These are phyloP conservation scores for Aldabrachelys gigantea DNA, from an alignment of 2,113 vertebrate genomes.

Conservation along the genomic window DNA sequence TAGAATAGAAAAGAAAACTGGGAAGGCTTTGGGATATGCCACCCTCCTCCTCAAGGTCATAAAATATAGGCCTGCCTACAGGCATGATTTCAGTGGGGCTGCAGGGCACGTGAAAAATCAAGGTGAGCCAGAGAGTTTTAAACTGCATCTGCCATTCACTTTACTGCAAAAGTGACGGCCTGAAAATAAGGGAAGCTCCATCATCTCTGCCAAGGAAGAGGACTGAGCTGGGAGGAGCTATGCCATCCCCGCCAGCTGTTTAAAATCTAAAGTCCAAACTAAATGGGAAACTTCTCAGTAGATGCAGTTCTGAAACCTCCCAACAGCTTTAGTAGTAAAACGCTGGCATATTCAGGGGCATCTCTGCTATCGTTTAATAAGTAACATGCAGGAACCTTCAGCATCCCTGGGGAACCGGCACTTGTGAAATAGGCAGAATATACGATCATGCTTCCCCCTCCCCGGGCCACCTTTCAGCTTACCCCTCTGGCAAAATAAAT, in stretches of 20 bases:
- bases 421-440: not conserved
- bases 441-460: not conserved
- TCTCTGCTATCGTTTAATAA: fast-evolving
- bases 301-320: not conserved
- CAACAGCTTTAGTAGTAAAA: not conserved
- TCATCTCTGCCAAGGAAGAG: not conserved
- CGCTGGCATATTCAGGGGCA: fast-evolving
- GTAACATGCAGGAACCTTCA: not conserved
- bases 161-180: not conserved
- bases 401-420: not conserved
- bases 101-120: not conserved
- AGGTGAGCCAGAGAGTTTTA: not conserved
- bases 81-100: not conserved
- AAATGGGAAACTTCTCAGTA: not conserved
- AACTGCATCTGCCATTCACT: not conserved
- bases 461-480: not conserved
- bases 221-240: not conserved
- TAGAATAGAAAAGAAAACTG: not conserved
- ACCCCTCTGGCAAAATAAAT: not conserved
- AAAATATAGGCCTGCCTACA: not conserved
- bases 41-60: fast-evolving
- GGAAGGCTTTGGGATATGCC: not conserved
- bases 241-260: fast-evolving
- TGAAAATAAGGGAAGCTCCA: not conserved
- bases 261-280: not conserved